phyloP scores from a whole-genome alignment of 1,140 invertebrate genomes.

The Caenorhabditis inopinata region DNA sequence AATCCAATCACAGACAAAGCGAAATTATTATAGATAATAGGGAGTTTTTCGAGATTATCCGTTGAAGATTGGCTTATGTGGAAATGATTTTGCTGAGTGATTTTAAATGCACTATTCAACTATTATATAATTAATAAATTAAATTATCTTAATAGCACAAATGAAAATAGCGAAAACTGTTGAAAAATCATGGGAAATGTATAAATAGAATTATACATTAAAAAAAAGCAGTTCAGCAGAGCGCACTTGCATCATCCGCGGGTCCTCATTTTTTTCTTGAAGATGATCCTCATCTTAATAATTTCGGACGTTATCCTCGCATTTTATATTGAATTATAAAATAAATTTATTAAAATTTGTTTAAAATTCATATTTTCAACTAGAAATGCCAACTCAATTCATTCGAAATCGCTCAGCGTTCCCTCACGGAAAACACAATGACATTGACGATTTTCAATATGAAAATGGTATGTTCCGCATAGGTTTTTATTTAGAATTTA shows the following conservation, averaged over 20 bases:
- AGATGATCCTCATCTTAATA: too few relatives aligned
- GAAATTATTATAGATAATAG: too few relatives aligned
- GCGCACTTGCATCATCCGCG: neutral
- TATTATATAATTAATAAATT: too few relatives aligned
- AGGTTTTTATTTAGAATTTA: too few relatives aligned
- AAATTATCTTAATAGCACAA: neutral
- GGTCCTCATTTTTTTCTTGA: neutral
- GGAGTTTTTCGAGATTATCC: too few relatives aligned
- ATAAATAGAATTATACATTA: neutral
- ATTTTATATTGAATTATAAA: neutral
- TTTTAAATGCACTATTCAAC: too few relatives aligned
- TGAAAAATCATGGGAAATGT: neutral
- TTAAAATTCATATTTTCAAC: neutral
- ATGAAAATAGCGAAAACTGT: neutral
- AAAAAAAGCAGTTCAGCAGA: neutral
- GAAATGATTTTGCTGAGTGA: too few relatives aligned
- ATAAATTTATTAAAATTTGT: neutral
- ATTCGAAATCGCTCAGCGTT: slow-evolving; percentile 7
- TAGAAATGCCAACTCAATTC: neutral
- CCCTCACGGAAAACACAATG: neutral
- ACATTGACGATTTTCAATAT: slow-evolving; percentile 21
- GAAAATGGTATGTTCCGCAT: neutral
- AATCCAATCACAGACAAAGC: too few relatives aligned
- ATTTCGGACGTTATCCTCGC: neutral
- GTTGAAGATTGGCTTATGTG: too few relatives aligned